Conservation (phyloP, 64 coral and sea anemone genomes). For the Pocillopora damicornis region DNA sequence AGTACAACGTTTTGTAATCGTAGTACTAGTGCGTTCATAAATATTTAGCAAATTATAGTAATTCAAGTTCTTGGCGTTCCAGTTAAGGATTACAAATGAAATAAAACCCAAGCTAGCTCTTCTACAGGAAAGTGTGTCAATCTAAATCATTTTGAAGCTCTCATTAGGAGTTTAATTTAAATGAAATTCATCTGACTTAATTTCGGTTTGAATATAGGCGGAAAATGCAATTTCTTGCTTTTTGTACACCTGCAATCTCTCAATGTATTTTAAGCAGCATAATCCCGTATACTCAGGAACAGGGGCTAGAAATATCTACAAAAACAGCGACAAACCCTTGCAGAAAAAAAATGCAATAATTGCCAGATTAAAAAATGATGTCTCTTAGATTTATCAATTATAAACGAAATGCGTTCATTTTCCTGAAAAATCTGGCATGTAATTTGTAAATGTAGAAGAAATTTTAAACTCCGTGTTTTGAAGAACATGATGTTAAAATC, state of each 20-base stretch:
- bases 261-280: neutral
- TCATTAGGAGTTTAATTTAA: neutral
- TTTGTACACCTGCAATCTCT: neutral
- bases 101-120: neutral
- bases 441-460: too few species aligned
- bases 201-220: neutral
- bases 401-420: neutral
- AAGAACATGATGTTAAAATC: neutral
- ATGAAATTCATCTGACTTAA: neutral
- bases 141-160: neutral
- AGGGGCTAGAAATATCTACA: neutral
- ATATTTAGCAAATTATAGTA: conserved; percentile 33
- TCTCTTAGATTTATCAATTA: conserved; percentile 2
- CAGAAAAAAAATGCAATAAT: neutral
- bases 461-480: neutral
- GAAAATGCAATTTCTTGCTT: neutral
- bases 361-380: neutral
- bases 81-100: neutral
- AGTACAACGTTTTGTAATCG: conserved; percentile 20
- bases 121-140: neutral
- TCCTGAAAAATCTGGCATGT: conserved; percentile 4
- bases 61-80: neutral
- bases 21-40: conserved; percentile 28
- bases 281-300: neutral
- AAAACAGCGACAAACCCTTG: neutral